Evolutionary conservation across 2,888 invertebrate genomes (phyloP).

Genomic region (Agrenia bidenticulata): DNA sequence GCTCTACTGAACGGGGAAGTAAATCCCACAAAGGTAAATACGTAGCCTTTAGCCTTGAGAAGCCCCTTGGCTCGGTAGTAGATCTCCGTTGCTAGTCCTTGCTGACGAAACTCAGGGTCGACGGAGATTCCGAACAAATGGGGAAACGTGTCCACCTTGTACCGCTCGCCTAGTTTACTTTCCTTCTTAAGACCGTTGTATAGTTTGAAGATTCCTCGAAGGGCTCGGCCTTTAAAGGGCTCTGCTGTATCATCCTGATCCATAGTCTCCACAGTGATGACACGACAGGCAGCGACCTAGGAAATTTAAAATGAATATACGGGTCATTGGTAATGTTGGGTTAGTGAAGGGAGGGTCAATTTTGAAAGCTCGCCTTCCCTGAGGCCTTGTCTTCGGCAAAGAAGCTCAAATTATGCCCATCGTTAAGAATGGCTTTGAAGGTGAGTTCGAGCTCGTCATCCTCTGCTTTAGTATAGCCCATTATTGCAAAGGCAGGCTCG

Average conservation of each 20-base stretch:
- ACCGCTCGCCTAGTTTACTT: neutral
- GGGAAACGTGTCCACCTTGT: slow-evolving; percentile 2
- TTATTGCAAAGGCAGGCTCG: neutral
- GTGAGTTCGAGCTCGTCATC: slow-evolving; percentile 3
- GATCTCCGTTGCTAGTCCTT: slow-evolving; percentile 16
- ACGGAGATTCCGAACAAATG: slow-evolving; percentile 16
- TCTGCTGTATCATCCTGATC: too few species aligned
- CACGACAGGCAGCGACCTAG: slow-evolving; percentile 9
- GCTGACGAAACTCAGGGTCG: neutral
- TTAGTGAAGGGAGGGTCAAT: too few species aligned
- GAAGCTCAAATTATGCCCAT: neutral
- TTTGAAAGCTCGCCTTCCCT: slow-evolving; percentile 11
- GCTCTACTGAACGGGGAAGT: neutral
- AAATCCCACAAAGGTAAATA: neutral
- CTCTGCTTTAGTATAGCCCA: slow-evolving; percentile 6
- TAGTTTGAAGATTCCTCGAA: slow-evolving; percentile 8
- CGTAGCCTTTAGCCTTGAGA: slow-evolving; percentile 4
- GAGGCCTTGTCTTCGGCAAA: neutral
- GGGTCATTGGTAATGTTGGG: too few species aligned
- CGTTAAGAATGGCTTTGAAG: slow-evolving; percentile 2
- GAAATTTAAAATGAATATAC: neutral
- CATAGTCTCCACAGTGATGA: slow-evolving; percentile 16
- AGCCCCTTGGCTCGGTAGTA: slow-evolving; percentile 6
- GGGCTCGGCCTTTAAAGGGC: neutral
- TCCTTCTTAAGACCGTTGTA: slow-evolving; percentile 2